Evolutionary conservation across 2,888 invertebrate species (phyloP).

Genomic region (Stenodera caucasica): DNA sequence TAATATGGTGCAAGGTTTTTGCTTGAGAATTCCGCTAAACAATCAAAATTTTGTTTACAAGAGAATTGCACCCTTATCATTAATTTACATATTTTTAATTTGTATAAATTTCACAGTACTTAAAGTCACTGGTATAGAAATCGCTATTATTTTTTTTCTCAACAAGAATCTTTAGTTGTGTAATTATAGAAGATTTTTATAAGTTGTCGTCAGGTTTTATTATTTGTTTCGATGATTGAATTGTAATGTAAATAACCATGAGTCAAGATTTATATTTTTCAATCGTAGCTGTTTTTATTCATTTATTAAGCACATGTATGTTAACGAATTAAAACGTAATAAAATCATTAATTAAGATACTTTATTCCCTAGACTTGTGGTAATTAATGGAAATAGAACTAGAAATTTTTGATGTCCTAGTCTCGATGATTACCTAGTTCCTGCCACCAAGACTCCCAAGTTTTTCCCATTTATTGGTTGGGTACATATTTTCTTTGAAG

Average conservation of each 20-base stretch:
- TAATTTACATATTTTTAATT: background rate
- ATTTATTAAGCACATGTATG: conserved; percentile 1
- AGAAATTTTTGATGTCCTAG: too few relatives aligned
- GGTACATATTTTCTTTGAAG: too few relatives aligned
- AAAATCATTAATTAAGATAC: background rate
- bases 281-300: background rate
- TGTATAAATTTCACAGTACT: background rate
- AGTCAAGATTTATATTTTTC: background rate
- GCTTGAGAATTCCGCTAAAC: background rate
- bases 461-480: too few relatives aligned
- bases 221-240: background rate
- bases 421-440: too few relatives aligned
- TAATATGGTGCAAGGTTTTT: background rate
- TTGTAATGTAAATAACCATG: background rate
- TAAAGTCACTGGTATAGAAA: background rate
- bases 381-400: too few relatives aligned
- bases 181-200: background rate
- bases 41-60: conserved; percentile 1
- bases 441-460: too few relatives aligned
- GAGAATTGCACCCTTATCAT: background rate
- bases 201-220: background rate
- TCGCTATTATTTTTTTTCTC: background rate
- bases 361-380: too few relatives aligned
- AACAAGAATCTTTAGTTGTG: background rate
- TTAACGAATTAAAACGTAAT: background rate